These are phyloP conservation scores for Oreocharis arfaki DNA, from an alignment of 2,113 vertebrate species.

Conservation along the genomic window DNA sequence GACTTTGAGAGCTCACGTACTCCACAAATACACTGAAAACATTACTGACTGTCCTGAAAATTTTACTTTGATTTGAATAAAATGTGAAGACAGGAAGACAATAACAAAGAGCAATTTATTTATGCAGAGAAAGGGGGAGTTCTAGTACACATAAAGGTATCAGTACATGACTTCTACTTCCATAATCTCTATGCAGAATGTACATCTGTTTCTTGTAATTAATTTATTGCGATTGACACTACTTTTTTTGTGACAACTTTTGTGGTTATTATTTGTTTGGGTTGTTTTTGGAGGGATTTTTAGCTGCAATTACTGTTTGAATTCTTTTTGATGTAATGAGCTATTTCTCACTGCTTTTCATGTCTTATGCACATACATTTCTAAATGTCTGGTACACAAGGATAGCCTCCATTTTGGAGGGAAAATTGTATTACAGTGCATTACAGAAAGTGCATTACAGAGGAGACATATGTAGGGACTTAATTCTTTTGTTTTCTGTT, in stretches of 20 bases:
- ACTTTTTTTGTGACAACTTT: not conserved
- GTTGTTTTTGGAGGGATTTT: not conserved
- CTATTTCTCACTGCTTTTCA: not conserved
- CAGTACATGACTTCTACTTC: not conserved
- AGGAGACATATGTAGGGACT: not conserved
- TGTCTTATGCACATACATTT: not conserved
- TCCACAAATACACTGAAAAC: not conserved
- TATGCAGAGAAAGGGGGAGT: not conserved
- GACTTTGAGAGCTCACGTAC: not conserved
- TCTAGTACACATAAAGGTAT: not conserved
- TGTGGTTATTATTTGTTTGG: not conserved
- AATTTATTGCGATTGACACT: not conserved
- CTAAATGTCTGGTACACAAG: not conserved
- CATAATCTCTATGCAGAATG: not conserved
- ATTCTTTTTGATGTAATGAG: not conserved
- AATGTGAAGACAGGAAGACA: not conserved
- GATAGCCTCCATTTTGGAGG: not conserved
- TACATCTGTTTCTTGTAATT: not conserved
- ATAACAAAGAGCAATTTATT: not conserved
- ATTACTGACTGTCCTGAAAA: not conserved
- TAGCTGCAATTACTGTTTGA: not conserved
- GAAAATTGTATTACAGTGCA: not conserved
- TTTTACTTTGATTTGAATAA: not conserved
- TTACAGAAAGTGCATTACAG: not conserved
- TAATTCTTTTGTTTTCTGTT: slow-evolving; percentile 45